Percentiles rank a stretch among this genome's conserved stretches.
phyloP scores from a whole-genome alignment of 2,888 invertebrate species.

The Eristalis intricaria region DNA sequence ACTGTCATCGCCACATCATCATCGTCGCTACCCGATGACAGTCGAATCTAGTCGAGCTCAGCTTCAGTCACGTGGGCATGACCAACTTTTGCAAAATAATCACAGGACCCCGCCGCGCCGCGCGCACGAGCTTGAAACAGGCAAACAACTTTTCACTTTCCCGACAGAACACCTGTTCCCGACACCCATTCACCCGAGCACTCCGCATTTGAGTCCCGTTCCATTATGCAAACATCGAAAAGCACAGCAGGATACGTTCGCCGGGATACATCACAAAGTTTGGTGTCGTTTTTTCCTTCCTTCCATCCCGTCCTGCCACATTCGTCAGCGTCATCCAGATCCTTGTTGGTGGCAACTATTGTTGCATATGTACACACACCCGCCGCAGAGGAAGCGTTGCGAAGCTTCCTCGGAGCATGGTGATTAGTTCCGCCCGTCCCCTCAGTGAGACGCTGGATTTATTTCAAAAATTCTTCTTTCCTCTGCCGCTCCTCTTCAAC shows the following conservation, averaged over 20 bases:
- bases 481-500: background rate
- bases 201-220: slow-evolving; percentile 21
- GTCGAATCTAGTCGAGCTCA: background rate
- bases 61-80: background rate
- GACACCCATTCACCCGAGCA: slow-evolving; percentile 29
- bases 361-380: slow-evolving; percentile 41
- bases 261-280: slow-evolving; percentile 51
- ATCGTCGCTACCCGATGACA: background rate
- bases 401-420: slow-evolving; percentile 35
- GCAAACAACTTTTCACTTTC: background rate
- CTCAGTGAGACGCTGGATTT: slow-evolving; percentile 13
- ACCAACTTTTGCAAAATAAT: background rate
- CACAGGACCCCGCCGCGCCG: no score
- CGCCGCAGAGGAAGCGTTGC: slow-evolving; percentile 34
- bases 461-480: slow-evolving; percentile 24
- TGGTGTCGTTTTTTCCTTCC: slow-evolving; percentile 14
- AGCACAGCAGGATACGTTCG: slow-evolving; percentile 59
- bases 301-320: background rate
- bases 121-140: no score
- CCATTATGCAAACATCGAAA: slow-evolving; percentile 60
- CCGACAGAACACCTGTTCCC: slow-evolving; percentile 49
- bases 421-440: slow-evolving; percentile 28
- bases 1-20: background rate
- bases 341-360: slow-evolving; percentile 46
- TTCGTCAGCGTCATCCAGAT: slow-evolving; percentile 32